A percentile compares a stretch with the other conserved stretches of the same genome.
These are phyloP conservation scores for Galeopsomyia nigrocyanea DNA, from an alignment of 2,888 invertebrate species.

Conservation along the genomic window DNA sequence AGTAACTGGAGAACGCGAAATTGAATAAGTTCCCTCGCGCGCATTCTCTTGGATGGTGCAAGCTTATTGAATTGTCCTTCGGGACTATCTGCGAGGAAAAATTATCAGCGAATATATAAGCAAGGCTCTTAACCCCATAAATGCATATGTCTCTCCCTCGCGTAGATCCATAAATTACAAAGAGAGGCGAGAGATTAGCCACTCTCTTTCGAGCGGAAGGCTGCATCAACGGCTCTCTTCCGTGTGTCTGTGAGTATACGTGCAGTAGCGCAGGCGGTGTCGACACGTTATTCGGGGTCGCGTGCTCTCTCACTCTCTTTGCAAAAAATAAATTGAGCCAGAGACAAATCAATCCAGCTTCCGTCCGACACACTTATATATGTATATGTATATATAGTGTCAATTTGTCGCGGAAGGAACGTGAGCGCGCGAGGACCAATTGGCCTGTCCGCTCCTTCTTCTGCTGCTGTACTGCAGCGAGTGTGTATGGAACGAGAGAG, in stretches of 20 bases:
- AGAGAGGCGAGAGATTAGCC: neutral
- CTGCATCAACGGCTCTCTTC: slow-evolving; percentile 28
- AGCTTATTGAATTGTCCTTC: no score
- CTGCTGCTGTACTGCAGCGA: neutral
- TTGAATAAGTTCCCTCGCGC: no score
- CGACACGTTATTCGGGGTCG: slow-evolving; percentile 18
- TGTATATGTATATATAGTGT: slow-evolving; percentile 1
- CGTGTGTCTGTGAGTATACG: slow-evolving; percentile 24
- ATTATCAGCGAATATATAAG: no score
- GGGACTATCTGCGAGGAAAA: no score
- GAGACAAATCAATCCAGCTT: slow-evolving; percentile 51
- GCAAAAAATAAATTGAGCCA: slow-evolving; percentile 35
- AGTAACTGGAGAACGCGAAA: neutral
- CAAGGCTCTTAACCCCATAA: no score
- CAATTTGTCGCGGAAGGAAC: slow-evolving; percentile 43
- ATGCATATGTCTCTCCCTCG: neutral
- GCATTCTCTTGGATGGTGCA: no score
- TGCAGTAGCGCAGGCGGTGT: neutral
- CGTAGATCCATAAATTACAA: slow-evolving; percentile 32
- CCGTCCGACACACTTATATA: slow-evolving; percentile 49
- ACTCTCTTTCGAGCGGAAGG: slow-evolving; percentile 27
- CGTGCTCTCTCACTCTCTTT: slow-evolving; percentile 10
- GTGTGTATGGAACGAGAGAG: slow-evolving; percentile 32
- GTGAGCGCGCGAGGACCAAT: slow-evolving; percentile 25
- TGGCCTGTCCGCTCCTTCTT: neutral